These are phyloP conservation scores for Egretta garzetta DNA, from an alignment of 2,113 vertebrate species.

Conservation along the genomic window DNA sequence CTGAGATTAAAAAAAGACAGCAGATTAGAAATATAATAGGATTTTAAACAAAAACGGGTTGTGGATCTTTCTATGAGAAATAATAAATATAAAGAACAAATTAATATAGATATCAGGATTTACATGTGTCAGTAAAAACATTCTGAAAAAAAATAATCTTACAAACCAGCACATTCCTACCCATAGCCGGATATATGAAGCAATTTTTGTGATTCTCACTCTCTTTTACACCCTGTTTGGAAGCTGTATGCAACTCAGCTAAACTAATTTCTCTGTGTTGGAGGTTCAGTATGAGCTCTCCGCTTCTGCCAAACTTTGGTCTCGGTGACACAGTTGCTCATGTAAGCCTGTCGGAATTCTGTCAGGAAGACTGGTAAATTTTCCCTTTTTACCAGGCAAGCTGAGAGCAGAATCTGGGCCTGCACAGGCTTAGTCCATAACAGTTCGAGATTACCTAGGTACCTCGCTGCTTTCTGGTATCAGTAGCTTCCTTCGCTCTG, in stretches of 20 bases:
- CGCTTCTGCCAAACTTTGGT: neutral
- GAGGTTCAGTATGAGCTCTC: neutral
- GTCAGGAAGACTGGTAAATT: neutral
- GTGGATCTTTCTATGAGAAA: neutral
- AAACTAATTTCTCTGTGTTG: neutral
- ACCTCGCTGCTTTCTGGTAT: neutral
- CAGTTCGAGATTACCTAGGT: neutral
- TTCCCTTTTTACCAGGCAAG: neutral
- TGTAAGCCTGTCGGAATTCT: neutral
- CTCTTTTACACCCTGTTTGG: neutral
- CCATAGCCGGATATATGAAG: neutral
- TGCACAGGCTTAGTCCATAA: neutral
- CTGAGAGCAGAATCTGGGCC: neutral
- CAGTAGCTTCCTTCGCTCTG: neutral
- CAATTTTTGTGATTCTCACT: neutral
- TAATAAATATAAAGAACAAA: neutral
- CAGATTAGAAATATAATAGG: neutral
- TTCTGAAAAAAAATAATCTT: neutral
- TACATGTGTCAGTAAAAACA: neutral
- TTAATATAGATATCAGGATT: neutral
- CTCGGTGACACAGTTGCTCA: neutral
- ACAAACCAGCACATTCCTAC: neutral
- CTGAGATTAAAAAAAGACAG: neutral
- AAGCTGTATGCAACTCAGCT: neutral
- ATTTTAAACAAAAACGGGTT: neutral